These are phyloP conservation scores for Adrianichthys oophorus DNA, from an alignment of 2,797 vertebrate species.

Conservation along the genomic window DNA sequence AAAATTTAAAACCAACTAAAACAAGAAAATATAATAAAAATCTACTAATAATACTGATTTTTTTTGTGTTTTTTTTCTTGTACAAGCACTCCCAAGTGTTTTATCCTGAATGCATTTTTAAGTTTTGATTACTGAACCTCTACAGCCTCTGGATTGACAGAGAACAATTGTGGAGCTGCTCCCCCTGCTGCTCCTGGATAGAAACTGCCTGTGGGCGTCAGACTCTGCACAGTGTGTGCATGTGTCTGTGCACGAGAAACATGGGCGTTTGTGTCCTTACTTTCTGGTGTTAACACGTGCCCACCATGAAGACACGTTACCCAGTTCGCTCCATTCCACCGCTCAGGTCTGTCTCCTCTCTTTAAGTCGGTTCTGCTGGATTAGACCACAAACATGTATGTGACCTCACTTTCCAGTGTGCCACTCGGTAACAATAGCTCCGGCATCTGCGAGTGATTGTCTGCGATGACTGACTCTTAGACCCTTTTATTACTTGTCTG, in stretches of 20 bases:
- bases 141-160: conserved; percentile 53
- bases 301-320: conserved; percentile 13
- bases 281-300: conserved; percentile 30
- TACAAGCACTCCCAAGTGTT: too few relatives aligned
- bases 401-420: conserved; percentile 65
- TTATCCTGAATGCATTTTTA: conserved; percentile 10
- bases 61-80: too few relatives aligned
- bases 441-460: conserved; percentile 64
- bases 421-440: conserved; percentile 45
- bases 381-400: conserved; percentile 65
- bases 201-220: conserved; percentile 78
- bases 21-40: too few relatives aligned
- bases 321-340: conserved; percentile 22
- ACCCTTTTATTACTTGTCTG: conserved; percentile 68
- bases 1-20: too few relatives aligned
- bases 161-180: conserved; percentile 94
- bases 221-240: conserved; percentile 37
- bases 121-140: conserved; percentile 12
- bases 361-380: conserved; percentile 52
- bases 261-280: conserved; percentile 15
- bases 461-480: conserved; percentile 66
- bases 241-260: conserved; percentile 1
- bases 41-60: too few relatives aligned
- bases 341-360: conserved; percentile 30
- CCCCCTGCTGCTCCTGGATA: conserved; percentile 90